Base-by-base conservation (phyloP, 2,888 invertebrate genomes). In the Pristionchus arcanus region DNA sequence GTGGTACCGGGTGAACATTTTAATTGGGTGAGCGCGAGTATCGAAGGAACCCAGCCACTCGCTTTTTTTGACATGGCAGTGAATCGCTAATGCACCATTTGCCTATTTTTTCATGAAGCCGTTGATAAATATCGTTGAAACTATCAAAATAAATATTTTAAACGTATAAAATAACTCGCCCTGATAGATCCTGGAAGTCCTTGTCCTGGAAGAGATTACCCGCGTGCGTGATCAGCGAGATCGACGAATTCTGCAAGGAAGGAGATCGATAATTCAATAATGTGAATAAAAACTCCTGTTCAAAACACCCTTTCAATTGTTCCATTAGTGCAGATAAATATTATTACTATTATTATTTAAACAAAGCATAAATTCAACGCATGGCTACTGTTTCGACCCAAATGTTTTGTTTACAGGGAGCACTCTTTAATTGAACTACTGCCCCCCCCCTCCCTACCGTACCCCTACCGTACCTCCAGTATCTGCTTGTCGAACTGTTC, bases 141-240 rank as follows among this genome's bases (percentile, higher is more conserved):
- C 16, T 25, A 59, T 7, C 42, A 42, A 59, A 59, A 59, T 25
- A 13, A 9, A 59, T 59, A n/a, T n/a, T n/a, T 66, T n/a, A n/a
- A 66, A 66, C 0, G 9, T 28, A 66, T 28, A 66, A 66, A 66
- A 83, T 19, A 37, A 66, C 88, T 28, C 2, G 59, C 89, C 98
- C 98, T 92, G 97, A 97, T 16, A 97, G 93, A 92, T 97, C 97
- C 71, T 97, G 97, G 92, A 99, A 97, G 93, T 97, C 97, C 95
- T 98, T 99, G 93, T 97, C 96, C 95, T 98, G 98, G 96, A 99
- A 99, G 71, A 98, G 96, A 96, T 99, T 99, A 0, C 99, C 98
- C 95, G 98, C 98, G 49, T 98, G 96, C 66, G 97, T 97, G 34
- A 99, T 96, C 89, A 98, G 97, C 66, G 97, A 97, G 90, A 99